Conservation (phyloP, 2,113 vertebrate species). For the Muscicapa adusta region DNA sequence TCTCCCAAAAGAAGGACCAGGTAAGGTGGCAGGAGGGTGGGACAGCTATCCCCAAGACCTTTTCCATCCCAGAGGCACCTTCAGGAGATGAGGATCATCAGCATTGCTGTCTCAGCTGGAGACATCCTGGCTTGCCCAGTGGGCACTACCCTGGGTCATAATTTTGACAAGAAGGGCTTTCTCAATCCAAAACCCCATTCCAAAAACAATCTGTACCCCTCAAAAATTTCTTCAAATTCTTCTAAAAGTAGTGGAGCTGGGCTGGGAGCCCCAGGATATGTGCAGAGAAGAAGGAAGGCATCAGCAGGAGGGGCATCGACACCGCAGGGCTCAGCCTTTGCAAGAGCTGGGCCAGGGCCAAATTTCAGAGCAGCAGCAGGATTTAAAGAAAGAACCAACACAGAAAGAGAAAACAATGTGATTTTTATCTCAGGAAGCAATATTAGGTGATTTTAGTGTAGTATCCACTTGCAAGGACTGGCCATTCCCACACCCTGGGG, state of each 20-base stretch:
- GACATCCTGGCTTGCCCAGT: neutral
- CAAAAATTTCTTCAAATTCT: neutral
- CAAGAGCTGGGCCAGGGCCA: neutral
- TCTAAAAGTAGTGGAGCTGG: neutral
- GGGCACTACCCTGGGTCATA: accelerated
- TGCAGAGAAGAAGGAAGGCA: accelerated
- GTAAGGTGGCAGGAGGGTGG: neutral
- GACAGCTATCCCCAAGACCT: neutral
- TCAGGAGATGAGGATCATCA: neutral
- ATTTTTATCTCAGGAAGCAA: neutral
- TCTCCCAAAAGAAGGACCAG: slow-evolving; percentile 77
- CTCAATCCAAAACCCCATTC: neutral
- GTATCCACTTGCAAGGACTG: neutral
- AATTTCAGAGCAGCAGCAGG: neutral
- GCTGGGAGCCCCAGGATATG: neutral
- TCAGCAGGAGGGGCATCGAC: accelerated
- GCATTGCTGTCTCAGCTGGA: neutral
- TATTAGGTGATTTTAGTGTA: neutral
- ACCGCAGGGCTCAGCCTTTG: accelerated
- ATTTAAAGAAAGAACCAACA: neutral
- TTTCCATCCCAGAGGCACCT: neutral
- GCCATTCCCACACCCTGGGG: accelerated
- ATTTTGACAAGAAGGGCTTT: neutral
- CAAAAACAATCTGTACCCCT: neutral
- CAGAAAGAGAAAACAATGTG: neutral